Base-by-base conservation (phyloP, 1,140 invertebrate genomes). In the Drosophila micromelanica region DNA sequence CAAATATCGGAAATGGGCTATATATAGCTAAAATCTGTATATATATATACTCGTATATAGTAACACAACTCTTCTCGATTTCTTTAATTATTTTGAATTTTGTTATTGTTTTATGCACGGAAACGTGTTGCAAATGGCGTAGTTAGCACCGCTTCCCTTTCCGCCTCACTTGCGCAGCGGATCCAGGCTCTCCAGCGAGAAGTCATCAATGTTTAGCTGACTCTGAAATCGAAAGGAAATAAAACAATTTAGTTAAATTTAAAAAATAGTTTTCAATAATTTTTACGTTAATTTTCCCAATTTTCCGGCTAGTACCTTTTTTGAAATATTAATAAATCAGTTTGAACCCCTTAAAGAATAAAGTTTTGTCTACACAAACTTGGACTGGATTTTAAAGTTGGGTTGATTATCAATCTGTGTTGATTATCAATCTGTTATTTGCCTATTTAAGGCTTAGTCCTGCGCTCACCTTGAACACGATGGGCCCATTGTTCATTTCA, bases 171-270 rank as follows among this genome's bases (percentile, higher is more conserved):
- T 93, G 69, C 93, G 92, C 62, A 97, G 92, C 43, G 96, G 96
- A 93, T 97, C 96, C 78, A 97, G 93, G 92, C 96, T 96, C 91
- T 97, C 96, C 74, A 97, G 89, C n/a, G 96, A 96, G 90, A 97
- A 97, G 92, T 97, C 96, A 90, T 97, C 96, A 68, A 96, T 76
- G 48, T 90, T 90, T 12, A 92, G 70, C 52, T 92, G 85, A 71
- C 70, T 87, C 90, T 92, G 46, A 1, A 43, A 57, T 11, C 35
- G 9, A 60, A 0, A 27, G 3, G 27, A 27, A 27, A 5, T 5
- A 27, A 27, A 5, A 1, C 5, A 27, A 27, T 23, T 23, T 23
- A 23, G 20, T 17, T 17, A 2, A 17, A 17, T 17, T 17, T n/a
- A n/a, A n/a, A n/a, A n/a, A n/a, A n/a, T n/a, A n/a, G n/a, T n/a